Evolutionary conservation across 2,113 vertebrate species (phyloP), one percentile per base, ranked within the genome.

Genomic region (Rana temporaria): DNA sequence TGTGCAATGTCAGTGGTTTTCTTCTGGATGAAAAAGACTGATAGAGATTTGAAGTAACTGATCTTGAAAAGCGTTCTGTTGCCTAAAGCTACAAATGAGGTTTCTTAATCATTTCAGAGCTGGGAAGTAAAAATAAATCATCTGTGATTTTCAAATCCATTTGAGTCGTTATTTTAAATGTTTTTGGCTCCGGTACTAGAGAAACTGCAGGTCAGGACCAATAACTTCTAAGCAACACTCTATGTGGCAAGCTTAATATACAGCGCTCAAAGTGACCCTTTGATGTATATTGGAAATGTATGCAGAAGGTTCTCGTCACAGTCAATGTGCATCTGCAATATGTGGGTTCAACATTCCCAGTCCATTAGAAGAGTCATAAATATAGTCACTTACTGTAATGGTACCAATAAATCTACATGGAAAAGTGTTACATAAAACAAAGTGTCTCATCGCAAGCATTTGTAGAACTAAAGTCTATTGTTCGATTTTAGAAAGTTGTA

Each of bases 61-160:
- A 81, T 72, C 79, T 71, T 62, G 68, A 72, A 81, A 81, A 81
- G 79, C 79, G 64, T 81, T 81, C 26, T 81, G 57, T 64, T 73
- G 79, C 79, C 79, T 73, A 73, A 56, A 68, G 79, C 69, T 65
- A 73, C 24, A 81, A 73, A 73, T 73, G 26, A 81, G 79, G 59
- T 81, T 81, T 73, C 60, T 65, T 72, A 72, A 81, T 81, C 79
- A 81, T 72, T 73, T 71, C 69, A 55, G 60, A 73, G 62, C 59
- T 55, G 60, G 32, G 60, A 73, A 73, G 18, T 56, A 6, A 56
- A 73, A 81, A 81, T 81, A 72, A 81, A 73, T 81, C 79, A 81
- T 22, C 17, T 73, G 32, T 64, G 42, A 56, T 64, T 60, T 81
- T 62, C 42, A 71, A 67, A 81, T 81, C 57, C 79, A 81, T 73